Base-by-base conservation (phyloP, 2,888 invertebrate genomes). In the Trisateles emortualis region DNA sequence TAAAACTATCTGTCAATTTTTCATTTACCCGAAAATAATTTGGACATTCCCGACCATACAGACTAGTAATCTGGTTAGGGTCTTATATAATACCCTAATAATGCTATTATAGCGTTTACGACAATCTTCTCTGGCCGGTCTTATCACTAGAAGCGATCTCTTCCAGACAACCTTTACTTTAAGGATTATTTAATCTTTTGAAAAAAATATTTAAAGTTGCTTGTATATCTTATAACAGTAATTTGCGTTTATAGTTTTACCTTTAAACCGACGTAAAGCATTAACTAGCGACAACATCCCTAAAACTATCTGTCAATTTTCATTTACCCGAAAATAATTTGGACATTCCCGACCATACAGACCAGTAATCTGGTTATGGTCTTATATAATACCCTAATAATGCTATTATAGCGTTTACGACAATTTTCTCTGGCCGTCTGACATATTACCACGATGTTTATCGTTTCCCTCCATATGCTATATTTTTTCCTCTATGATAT, bases 361-460 rank as follows among this genome's bases (percentile, higher is more conserved):
- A 55, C 64, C 64, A 60, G 72, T 82, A 81, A 84, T 84, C 74
- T 74, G 74, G 72, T 78, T 76, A 78, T 68, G 68, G 73, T 68
- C 58, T 72, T 76, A 41, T 58, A 55, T 72, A 66, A 66, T 66
- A 74, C 68, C 60, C 65, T 68, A 67, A 59, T 76, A 78, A 81
- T 71, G 59, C 55, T 64, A 68, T 78, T 73, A 76, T 62, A 68
- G 59, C 73, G 73, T 74, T 79, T 77, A 78, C 77, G 78, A 78
- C 74, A 73, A 69, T 77, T 79, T 66, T 72, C 72, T 72, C 71
- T 69, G 76, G 64, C 69, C 62, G 54, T 64, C 74, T 74, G 74
- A 79, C 80, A 76, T 77, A 79, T 79, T 77, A 74, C 74, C 54
- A 64, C 59, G 72, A 73, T 77, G 75, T 76, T 77, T 79, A 76